Evolutionary conservation across 2,888 invertebrate genomes (phyloP), one percentile per base, ranked within the genome.

Genomic region (Pyrrhosoma nymphula): DNA sequence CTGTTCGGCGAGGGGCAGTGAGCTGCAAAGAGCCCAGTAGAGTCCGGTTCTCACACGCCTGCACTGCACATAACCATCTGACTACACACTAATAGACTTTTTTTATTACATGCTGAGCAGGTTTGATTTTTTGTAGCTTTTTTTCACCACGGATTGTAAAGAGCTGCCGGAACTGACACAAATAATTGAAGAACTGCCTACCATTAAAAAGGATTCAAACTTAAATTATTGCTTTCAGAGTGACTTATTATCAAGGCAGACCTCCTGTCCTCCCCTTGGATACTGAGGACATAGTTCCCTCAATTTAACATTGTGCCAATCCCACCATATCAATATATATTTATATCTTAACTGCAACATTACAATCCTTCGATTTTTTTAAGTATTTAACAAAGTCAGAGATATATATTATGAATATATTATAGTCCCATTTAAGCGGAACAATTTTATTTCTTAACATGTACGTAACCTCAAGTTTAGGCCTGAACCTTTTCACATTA

Each of bases 401-500:
- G 89, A 95, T 88, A 95, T 95, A 95, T 95, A 95, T 95, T 89
- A 89, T 95, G 69, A 89, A 89, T 95, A 89, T 95, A 89, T 95
- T 95, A 95, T 88, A 56, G 82, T 88, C 88, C 95, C 88, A 95
- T 95, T 60, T 91, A 60, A 88, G 69, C 55, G 95, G 95, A 95
- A 95, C 95, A 90, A 63, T 95, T 95, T 88, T 69, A 60, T 47
- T 90, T 56, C 90, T n/a, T 95, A 95, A 95, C 95, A 95, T 56
- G 89, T 95, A 95, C 88, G 91, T 95, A 95, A 95, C 95, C 91
- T 95, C 91, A 95, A 95, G 96, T 89, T 95, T 96, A 96, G 96
- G 96, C 96, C 96, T 96, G 96, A 96, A 96, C 96, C 96, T 96
- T 63, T 89, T 95, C 89, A 96, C 96, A 95, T 96, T 95, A 95